Evolutionary conservation across 2,888 invertebrate genomes (phyloP), one percentile per base, ranked within the genome.

Genomic region (Drosophila tripunctata): DNA sequence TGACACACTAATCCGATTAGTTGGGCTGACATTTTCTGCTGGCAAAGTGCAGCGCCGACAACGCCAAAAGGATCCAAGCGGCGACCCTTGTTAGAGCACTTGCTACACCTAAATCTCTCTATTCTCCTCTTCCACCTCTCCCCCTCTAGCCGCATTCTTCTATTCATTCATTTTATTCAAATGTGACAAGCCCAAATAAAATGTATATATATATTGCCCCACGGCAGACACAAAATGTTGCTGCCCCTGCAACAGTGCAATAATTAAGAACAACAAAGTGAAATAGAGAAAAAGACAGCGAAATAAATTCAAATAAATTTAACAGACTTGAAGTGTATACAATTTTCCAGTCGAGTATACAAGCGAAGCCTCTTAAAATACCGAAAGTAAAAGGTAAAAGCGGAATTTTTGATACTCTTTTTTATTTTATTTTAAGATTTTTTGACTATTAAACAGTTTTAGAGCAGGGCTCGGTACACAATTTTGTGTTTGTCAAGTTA

Each of bases 1-100:
- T 78, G 86, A 84, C 86, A 86, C 83, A 84, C 86, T 83, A 84
- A 84, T 84, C 84, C 86, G 84, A 84, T 84, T 84, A 86, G 84
- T 80, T 81, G 65, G 72, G 67, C 72, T 85, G 80, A 82, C 82
- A 85, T 79, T 82, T 77, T 85, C 54, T 72, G 77, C 67, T 67
- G 66, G 66, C 63, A 73, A 64, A 81, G 69, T 84, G 82, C 77
- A 82, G 51, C 63, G 44, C 41, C 47, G 33, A 43, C 44, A 41
- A 35, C 48, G 54, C 45, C 40, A 38, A 21, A n/a, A 65, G 78
- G 58, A 66, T 35, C 62, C 43, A 24, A 51, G 31, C 45, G 4
- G 33, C 48, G 64, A 68, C 33, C 54, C 54, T 40, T 69, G 48
- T 44, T 45, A 14, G n/a, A 14, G 21, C 19, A 30, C 19, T 14